Evolutionary conservation across 23 tunicate genomes (phyloP).

Genomic region (Corella eumyota): DNA sequence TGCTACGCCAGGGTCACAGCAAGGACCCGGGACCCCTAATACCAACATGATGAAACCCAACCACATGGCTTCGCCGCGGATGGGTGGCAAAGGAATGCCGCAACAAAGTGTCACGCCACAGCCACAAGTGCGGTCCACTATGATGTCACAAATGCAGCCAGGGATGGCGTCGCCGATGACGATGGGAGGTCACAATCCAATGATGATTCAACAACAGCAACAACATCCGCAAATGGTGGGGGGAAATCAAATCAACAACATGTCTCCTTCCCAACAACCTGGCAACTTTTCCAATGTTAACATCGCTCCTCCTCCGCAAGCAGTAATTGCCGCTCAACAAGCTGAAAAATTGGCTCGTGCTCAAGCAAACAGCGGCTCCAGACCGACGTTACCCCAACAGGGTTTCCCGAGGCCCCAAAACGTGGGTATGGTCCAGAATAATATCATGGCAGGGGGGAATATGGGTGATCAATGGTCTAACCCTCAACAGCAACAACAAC

Average conservation of each 20-base stretch:
- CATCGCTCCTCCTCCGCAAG: constrained; percentile 31
- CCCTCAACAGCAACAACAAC: no score
- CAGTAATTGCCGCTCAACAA: constrained; percentile 74
- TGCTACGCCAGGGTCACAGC: constrained; percentile 38
- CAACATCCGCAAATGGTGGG: neutral
- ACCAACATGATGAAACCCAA: neutral
- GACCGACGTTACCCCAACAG: constrained; percentile 4
- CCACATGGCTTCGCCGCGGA: constrained; percentile 25
- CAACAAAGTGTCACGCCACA: constrained; percentile 23
- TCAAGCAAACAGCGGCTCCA: constrained; percentile 22
- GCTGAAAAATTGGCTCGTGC: constrained; percentile 60
- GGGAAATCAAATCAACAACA: neutral
- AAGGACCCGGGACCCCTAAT: constrained; percentile 36
- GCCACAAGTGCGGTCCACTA: constrained; percentile 3
- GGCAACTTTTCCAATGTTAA: constrained; percentile 1
- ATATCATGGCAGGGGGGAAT: constrained; percentile 4
- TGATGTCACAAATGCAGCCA: constrained; percentile 1
- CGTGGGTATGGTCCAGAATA: constrained; percentile 12
- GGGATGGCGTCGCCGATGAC: constrained; percentile 6
- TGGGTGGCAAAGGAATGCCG: constrained; percentile 27
- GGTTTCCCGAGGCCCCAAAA: neutral
- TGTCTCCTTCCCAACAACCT: constrained; percentile 7
- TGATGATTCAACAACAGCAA: constrained; percentile 9
- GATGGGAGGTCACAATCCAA: constrained; percentile 1
- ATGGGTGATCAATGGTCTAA: constrained; percentile 8